Evolutionary conservation across 37 sponge, comb jelly and placozoan genomes (phyloP), one percentile per base, ranked within the genome.

Genomic region (Tethya wilhelma): DNA sequence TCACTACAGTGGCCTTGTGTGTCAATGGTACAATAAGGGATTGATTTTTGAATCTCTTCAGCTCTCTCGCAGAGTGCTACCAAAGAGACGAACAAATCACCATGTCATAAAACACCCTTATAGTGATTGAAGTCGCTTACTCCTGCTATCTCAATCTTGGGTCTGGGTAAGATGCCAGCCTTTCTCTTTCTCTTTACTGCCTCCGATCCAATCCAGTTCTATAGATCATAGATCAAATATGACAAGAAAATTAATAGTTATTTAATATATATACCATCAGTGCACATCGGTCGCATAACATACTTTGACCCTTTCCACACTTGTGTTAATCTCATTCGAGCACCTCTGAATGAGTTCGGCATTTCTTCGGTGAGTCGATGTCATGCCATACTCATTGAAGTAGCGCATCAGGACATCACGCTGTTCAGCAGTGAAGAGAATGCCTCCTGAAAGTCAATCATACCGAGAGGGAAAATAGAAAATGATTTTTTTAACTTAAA

Each of bases 141-240:
- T 39, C 83, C 84, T 38, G 84, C 43, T 38, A 92, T 82, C 59
- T 94, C 90, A 29, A 94, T 73, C 68, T 90, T 94, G 17, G 94
- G 90, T 41, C 84, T 59, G 14, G 94, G 94, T 1, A 94, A 74
- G 55, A 94, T 80, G 2, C 94, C 94, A 33, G 89, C 91, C 55
- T 88, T 87, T 77, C 81, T 90, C 86, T 94, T 94, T 56, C 95
- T 84, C 80, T 89, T 90, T 1, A 94, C 95, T 25, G 91, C 88
- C 59, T 94, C 95, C 11, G 95, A 89, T 43, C 95, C 95, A 57
- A 94, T 90, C 95, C 95, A 94, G 73, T 94, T 94, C 95, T 94
- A 44, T n/a, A 74, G 26, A 42, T 25, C 22, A 36, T 2, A 73
- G 30, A 68, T 8, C 9, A 44, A 77, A 34, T 23, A 79, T 63